Evolutionary conservation across 2,113 vertebrate genomes (phyloP), one percentile per base, ranked within the genome.

Genomic region (Cyprinodon brontotheroides): DNA sequence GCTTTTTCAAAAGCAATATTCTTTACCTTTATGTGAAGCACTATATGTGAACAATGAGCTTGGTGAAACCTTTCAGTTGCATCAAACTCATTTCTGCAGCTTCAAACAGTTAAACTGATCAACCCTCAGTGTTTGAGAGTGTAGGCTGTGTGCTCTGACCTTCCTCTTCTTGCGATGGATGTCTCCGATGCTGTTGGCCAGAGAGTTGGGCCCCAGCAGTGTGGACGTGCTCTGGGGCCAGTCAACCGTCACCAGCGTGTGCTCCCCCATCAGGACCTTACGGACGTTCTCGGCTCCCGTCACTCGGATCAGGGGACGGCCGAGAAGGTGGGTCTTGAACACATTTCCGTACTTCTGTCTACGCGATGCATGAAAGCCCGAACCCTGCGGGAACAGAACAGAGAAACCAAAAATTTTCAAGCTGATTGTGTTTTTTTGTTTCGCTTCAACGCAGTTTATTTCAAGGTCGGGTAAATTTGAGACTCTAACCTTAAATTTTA

Each of bases 111-210:
- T 57, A 57, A 57, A 57, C 29, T 29, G 29, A 29, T 29, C 29
- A 29, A 29, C 29, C 29, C 29, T 29, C 29, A 29, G 29, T 29
- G 29, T 29, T 29, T 29, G 29, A 29, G 29, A 29, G 53, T n/a
- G 53, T 59, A n/a, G 22, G 22, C 9, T 61, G 7, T 11, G 61
- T 20, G 29, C 72, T 22, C 89, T 83, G 83, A 99, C 97, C 97
- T 98, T 99, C 70, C 97, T 93, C 89, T 95, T 96, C 93, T 96
- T 96, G 50, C 97, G 95, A 89, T 99, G 97, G 89, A 98, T 96
- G 93, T 99, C 97, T 9, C 97, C 97, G 39, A 98, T 97, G 91
- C 96, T 98, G 93, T 98, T 99, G 91, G 96, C 95, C 77, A 99
- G 94, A 0, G 96, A 97, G 94, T 98, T 96, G 72, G 97, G 96